These are phyloP conservation scores for Spicauda simplicius DNA, from an alignment of 2,888 invertebrate species.

Conservation along the genomic window DNA sequence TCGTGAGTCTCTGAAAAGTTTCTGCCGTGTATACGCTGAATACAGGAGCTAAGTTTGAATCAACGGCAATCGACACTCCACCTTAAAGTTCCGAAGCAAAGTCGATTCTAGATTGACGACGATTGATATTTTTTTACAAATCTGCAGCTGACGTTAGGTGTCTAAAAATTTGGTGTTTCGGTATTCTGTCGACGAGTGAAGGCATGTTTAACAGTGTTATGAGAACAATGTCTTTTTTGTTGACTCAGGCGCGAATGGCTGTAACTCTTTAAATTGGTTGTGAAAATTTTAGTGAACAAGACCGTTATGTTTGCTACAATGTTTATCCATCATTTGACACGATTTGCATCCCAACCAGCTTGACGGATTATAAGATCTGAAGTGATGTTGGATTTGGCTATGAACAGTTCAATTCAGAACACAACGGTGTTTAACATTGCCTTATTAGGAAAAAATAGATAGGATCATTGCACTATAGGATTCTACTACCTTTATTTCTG, in stretches of 20 bases:
- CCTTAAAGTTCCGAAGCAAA: background rate
- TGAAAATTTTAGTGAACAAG: conserved; percentile 18
- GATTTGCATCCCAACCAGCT: too few species aligned
- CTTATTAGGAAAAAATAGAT: too few species aligned
- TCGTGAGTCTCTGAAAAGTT: conserved; percentile 49
- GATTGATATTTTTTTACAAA: conserved; percentile 29
- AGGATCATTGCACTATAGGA: too few species aligned
- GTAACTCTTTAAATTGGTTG: conserved; percentile 24
- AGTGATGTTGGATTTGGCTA: too few species aligned
- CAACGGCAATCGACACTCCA: background rate
- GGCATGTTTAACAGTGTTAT: conserved; percentile 30
- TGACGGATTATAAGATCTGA: too few species aligned
- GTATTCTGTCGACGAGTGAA: conserved; percentile 29
- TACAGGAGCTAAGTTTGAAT: conserved; percentile 32
- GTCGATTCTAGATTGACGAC: background rate
- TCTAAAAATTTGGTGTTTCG: conserved; percentile 35
- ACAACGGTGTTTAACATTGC: too few species aligned
- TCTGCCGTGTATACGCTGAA: conserved; percentile 32
- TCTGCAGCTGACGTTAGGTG: conserved; percentile 35
- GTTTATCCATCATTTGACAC: background rate
- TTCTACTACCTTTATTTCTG: too few species aligned
- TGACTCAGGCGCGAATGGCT: conserved; percentile 13
- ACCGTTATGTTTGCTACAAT: conserved; percentile 1
- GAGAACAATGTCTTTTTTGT: conserved; percentile 29
- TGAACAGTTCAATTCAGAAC: too few species aligned